Evolutionary conservation across 92 coral and sea anemone species (phyloP).

Genomic region (Metridium senile): DNA sequence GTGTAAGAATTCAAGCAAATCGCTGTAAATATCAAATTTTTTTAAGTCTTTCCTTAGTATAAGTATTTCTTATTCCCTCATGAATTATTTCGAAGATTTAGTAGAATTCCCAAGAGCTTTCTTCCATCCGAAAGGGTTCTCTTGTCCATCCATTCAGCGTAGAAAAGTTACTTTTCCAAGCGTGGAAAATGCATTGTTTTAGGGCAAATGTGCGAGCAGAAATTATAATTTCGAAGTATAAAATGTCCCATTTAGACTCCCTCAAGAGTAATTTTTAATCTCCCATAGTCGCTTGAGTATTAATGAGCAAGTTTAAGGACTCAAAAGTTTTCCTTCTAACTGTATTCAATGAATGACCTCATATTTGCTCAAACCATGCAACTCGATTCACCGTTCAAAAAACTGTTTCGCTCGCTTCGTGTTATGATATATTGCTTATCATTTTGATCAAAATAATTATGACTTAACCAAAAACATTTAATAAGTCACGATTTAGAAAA

Average conservation of each 20-base stretch:
- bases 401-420: neutral
- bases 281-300: neutral
- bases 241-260: neutral
- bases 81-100: neutral
- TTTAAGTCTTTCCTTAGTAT: conserved; percentile 5
- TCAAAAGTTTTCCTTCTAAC: neutral
- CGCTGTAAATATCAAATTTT: conserved; percentile 2
- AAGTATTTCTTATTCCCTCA: neutral
- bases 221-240: neutral
- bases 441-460: neutral
- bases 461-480: neutral
- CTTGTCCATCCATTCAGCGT: conserved; percentile 11
- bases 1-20: conserved; percentile 27
- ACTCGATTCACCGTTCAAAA: neutral
- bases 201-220: neutral
- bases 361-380: conserved; percentile 22
- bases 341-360: neutral
- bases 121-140: neutral
- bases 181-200: conserved; percentile 9
- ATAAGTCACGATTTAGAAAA: neutral
- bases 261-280: neutral
- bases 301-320: neutral
- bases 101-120: conserved; percentile 4
- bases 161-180: neutral
- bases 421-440: neutral